Conservation (phyloP, 2,888 invertebrate genomes). For the Rhynchonema sp. region DNA sequence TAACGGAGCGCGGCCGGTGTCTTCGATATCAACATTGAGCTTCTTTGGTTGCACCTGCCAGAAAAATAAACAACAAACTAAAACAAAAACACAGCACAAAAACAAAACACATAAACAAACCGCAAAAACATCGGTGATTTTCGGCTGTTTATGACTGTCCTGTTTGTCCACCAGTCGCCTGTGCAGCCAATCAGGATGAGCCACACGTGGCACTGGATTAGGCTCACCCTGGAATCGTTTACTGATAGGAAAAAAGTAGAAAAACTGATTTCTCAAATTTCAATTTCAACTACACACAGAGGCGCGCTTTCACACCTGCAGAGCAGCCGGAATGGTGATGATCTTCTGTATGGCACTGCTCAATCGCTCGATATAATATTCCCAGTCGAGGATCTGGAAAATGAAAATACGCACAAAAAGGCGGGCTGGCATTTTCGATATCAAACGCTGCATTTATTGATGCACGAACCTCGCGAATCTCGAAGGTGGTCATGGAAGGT, state of each 20-base stretch:
- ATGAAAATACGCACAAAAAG: not conserved
- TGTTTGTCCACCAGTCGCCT: constrained; percentile 28
- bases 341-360: constrained; percentile 93
- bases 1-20: too few species aligned
- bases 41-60: too few species aligned
- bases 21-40: too few species aligned
- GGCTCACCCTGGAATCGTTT: constrained; percentile 28
- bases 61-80: too few species aligned
- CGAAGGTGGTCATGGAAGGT: constrained; percentile 36
- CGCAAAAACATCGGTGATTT: constrained; percentile 74
- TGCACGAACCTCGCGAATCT: constrained; percentile 50
- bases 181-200: constrained; percentile 96
- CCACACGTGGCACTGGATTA: constrained; percentile 83
- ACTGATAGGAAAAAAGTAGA: too few species aligned
- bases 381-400: constrained; percentile 67
- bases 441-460: not conserved
- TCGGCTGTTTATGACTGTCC: constrained; percentile 69
- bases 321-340: constrained; percentile 92
- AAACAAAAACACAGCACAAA: not conserved
- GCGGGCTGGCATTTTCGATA: too few species aligned
- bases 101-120: not conserved
- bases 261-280: too few species aligned
- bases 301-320: constrained; percentile 40
- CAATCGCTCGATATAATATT: constrained; percentile 83
- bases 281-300: not conserved